Percentiles rank a stretch among this genome's conserved stretches.
Evolutionary conservation across 2,888 invertebrate genomes (phyloP).

Genomic region (Nysson spinosus): DNA sequence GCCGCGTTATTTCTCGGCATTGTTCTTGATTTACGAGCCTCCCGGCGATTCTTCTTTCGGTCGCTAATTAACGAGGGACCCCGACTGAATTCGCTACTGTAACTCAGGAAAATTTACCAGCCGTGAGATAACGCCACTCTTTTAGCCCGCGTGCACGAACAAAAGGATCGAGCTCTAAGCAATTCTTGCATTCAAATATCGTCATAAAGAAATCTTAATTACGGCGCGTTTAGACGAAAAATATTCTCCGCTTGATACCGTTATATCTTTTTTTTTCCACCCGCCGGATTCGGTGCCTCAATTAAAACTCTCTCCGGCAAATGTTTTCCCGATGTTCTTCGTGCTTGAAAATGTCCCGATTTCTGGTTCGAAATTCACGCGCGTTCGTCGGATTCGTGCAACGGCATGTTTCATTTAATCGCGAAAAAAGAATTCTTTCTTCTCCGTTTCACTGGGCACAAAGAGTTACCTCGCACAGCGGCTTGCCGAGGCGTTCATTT

Average conservation of each 20-base stretch:
- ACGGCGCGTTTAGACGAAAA: slow-evolving; percentile 21
- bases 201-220: slow-evolving; percentile 60
- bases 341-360: too few relatives aligned
- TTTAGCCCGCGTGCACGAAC: slow-evolving; percentile 41
- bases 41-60: slow-evolving; percentile 61
- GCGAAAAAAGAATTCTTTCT: too few relatives aligned
- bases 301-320: too few relatives aligned
- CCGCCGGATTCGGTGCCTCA: too few relatives aligned
- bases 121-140: slow-evolving; percentile 56
- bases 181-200: slow-evolving; percentile 39
- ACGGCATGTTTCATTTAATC: too few relatives aligned
- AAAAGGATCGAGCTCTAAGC: slow-evolving; percentile 39
- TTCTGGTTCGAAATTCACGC: too few relatives aligned
- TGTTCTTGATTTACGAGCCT: slow-evolving; percentile 65
- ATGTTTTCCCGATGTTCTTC: too few relatives aligned
- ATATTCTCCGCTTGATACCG: not conserved
- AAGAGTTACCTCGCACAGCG: not conserved
- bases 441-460: too few relatives aligned
- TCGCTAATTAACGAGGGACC: slow-evolving; percentile 63
- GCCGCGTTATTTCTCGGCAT: slow-evolving; percentile 56
- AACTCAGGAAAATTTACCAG: slow-evolving; percentile 62
- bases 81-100: slow-evolving; percentile 60
- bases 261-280: slow-evolving; percentile 14
- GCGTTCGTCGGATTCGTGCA: too few relatives aligned
- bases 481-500: not conserved